Conservation (phyloP, 2,797 vertebrate species). For the Hypotaenidia okinawae region DNA sequence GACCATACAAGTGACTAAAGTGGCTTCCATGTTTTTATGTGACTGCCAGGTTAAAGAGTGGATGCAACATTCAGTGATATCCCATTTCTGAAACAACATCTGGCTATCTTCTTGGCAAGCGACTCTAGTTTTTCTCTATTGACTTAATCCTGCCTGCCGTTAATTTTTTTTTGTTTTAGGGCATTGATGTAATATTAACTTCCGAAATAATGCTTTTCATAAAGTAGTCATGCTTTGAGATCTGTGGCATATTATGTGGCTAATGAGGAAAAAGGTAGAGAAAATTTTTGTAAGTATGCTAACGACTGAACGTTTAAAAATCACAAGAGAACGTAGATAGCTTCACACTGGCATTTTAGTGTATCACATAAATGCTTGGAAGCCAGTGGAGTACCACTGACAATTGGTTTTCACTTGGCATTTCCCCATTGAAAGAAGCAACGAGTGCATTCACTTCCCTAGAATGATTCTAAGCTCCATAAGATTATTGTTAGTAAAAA, state of each 20-base stretch:
- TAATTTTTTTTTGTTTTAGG: neutral
- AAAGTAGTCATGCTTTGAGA: neutral
- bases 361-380: neutral
- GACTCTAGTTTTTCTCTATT: neutral
- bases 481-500: slow-evolving; percentile 28
- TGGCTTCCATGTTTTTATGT: neutral
- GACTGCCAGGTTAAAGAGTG: neutral
- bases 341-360: neutral
- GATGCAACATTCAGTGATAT: neutral
- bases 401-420: slow-evolving; percentile 1
- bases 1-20: neutral
- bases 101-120: neutral
- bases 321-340: neutral
- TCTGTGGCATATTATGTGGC: neutral
- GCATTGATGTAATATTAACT: neutral
- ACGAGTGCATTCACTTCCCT: neutral
- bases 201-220: neutral
- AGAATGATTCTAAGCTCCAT: neutral
- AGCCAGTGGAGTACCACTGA: neutral
- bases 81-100: neutral
- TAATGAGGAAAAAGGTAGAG: neutral
- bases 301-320: neutral
- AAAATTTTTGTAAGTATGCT: neutral
- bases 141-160: neutral
- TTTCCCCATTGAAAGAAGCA: neutral